Percentiles rank a stretch among this genome's conserved stretches.
phyloP scores from a whole-genome alignment of 2,888 invertebrate genomes.

The Melinaea marsaeus region DNA sequence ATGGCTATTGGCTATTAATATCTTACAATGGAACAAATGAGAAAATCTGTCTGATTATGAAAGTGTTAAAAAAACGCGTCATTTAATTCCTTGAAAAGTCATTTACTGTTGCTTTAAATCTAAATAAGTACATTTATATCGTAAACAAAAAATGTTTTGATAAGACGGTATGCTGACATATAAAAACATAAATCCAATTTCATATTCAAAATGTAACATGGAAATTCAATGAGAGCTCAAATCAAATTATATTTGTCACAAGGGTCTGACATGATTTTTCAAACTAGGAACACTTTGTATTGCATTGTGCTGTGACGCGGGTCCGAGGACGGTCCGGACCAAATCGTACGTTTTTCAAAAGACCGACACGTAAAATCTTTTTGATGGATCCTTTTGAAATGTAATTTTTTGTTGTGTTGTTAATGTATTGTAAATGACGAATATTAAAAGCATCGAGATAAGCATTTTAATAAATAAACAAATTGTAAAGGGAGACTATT shows the following conservation, averaged over 20 bases:
- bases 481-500: no score
- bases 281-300: slow-evolving; percentile 56
- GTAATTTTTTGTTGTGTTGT: slow-evolving; percentile 46
- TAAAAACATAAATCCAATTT: neutral
- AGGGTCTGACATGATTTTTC: slow-evolving; percentile 53
- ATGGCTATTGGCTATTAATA: no score
- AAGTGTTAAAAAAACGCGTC: no score
- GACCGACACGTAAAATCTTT: slow-evolving; percentile 60
- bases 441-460: slow-evolving; percentile 14
- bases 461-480: no score
- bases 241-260: slow-evolving; percentile 59
- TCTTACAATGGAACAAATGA: no score
- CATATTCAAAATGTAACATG: slow-evolving; percentile 1
- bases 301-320: slow-evolving; percentile 71
- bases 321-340: slow-evolving; percentile 50
- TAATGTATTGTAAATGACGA: slow-evolving; percentile 40
- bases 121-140: no score
- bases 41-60: no score
- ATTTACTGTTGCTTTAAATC: no score
- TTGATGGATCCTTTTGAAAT: slow-evolving; percentile 66
- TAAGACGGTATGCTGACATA: no score
- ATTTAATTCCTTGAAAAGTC: no score
- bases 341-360: slow-evolving; percentile 65
- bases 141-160: no score
- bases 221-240: slow-evolving; percentile 24